Evolutionary conservation across 1,140 invertebrate genomes (phyloP).

Genomic region (Drusus annulatus): DNA sequence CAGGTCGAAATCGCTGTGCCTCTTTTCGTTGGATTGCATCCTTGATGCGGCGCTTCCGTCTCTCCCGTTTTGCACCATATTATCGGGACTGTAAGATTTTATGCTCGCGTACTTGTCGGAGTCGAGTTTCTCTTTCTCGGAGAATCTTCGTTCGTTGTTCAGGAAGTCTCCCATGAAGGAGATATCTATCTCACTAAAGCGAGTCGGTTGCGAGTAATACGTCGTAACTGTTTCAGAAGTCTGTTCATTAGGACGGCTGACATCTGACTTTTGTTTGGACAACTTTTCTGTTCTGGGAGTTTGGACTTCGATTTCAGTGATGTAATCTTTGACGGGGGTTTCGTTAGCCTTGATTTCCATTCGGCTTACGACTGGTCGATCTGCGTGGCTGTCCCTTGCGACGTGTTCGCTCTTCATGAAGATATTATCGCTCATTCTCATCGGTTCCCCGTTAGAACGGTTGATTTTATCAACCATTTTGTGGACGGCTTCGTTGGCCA

Average conservation of each 20-base stretch:
- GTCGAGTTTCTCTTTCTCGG: constrained; percentile 65
- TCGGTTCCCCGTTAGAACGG: constrained; percentile 37
- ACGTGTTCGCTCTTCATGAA: constrained; percentile 13
- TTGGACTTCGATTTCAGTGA: constrained; percentile 69
- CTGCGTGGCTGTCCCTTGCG: background rate
- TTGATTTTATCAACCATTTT: constrained; percentile 46
- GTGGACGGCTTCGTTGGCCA: constrained; percentile 31
- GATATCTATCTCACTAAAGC: constrained; percentile 67
- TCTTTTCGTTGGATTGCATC: constrained; percentile 61
- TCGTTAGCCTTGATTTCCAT: constrained; percentile 40
- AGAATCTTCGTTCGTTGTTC: constrained; percentile 67
- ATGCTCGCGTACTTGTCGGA: constrained; percentile 59
- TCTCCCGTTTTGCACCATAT: constrained; percentile 56
- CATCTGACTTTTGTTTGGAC: constrained; percentile 60
- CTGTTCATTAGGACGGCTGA: constrained; percentile 47
- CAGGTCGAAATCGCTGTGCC: constrained; percentile 69
- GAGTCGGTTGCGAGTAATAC: constrained; percentile 60
- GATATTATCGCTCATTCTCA: background rate
- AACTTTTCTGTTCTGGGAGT: constrained; percentile 65
- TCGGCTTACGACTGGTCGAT: constrained; percentile 13
- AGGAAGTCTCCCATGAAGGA: constrained; percentile 69
- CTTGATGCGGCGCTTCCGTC: no score
- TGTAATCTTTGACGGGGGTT: constrained; percentile 49
- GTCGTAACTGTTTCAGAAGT: constrained; percentile 57
- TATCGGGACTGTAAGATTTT: constrained; percentile 45